A percentile compares a stretch with the other conserved stretches of the same genome.
These are phyloP conservation scores for Leguminivora glycinivorella DNA, from an alignment of 1,140 invertebrate genomes.

Conservation along the genomic window DNA sequence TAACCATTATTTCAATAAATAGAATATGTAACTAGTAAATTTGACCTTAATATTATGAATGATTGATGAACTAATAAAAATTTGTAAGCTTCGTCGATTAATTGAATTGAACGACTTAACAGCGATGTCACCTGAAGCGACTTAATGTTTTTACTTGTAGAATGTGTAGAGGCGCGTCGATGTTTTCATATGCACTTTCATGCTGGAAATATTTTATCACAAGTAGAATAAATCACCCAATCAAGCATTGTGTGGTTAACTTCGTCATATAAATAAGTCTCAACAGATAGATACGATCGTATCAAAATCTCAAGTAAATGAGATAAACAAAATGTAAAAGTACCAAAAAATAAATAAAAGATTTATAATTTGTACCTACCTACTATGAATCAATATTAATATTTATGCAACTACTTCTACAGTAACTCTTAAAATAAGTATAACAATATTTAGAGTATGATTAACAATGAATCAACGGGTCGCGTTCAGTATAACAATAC, in stretches of 20 bases:
- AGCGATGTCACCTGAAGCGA: neutral
- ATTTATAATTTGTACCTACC: conserved; percentile 23
- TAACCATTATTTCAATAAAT: conserved; percentile 26
- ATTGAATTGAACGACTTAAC: neutral
- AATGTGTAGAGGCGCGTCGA: neutral
- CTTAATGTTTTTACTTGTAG: neutral
- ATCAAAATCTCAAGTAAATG: neutral
- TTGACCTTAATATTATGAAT: conserved; percentile 17
- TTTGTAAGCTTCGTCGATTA: conserved; percentile 16
- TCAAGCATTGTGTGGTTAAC: conserved; percentile 4
- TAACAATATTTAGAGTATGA: conserved; percentile 23
- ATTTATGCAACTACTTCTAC: conserved; percentile 39
- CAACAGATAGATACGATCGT: neutral
- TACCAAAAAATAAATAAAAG: conserved; percentile 20
- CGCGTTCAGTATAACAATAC: conserved; percentile 7
- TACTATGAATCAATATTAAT: conserved; percentile 42
- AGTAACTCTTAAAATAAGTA: conserved; percentile 31
- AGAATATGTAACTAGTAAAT: conserved; percentile 14
- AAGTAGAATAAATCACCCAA: neutral
- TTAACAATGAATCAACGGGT: conserved; percentile 11
- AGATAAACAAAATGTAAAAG: conserved; percentile 17
- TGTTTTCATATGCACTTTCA: neutral
- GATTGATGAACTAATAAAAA: neutral
- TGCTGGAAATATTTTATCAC: neutral
- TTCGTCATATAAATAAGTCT: conserved; percentile 7